These are phyloP conservation scores for Cacatua alba DNA, from an alignment of 2,113 vertebrate species.

Conservation along the genomic window DNA sequence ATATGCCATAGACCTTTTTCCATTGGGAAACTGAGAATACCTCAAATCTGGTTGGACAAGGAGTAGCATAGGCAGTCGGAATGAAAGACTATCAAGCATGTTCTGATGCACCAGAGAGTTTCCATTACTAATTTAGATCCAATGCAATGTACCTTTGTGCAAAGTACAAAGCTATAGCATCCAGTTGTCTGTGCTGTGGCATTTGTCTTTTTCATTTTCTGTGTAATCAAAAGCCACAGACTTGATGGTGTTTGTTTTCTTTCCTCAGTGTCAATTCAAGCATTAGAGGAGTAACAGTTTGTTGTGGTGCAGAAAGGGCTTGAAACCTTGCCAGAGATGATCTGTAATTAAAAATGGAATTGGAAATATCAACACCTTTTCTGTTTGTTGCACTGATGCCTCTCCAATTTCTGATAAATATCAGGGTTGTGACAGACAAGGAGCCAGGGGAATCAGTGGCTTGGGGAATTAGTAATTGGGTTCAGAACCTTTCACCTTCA, in stretches of 20 bases:
- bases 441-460: not conserved
- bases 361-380: constrained; percentile 33
- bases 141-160: not conserved
- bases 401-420: constrained; percentile 43
- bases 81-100: not conserved
- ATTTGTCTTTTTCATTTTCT: constrained; percentile 27
- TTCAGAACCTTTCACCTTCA: not conserved
- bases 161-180: not conserved
- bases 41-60: not conserved
- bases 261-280: not conserved
- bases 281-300: constrained; percentile 20
- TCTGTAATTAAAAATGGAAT: constrained; percentile 63
- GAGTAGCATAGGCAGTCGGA: not conserved
- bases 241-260: constrained; percentile 35
- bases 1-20: not conserved
- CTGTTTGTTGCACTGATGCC: not conserved
- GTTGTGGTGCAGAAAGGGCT: constrained; percentile 24
- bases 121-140: not conserved
- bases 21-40: not conserved
- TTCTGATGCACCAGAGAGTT: not conserved
- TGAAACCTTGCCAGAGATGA: constrained; percentile 51
- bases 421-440: not conserved
- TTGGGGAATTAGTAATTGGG: not conserved
- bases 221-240: constrained; percentile 6
- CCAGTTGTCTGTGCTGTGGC: not conserved